Base-by-base conservation (phyloP, 1,140 invertebrate species). In the Drosophila pseudoananassae region DNA sequence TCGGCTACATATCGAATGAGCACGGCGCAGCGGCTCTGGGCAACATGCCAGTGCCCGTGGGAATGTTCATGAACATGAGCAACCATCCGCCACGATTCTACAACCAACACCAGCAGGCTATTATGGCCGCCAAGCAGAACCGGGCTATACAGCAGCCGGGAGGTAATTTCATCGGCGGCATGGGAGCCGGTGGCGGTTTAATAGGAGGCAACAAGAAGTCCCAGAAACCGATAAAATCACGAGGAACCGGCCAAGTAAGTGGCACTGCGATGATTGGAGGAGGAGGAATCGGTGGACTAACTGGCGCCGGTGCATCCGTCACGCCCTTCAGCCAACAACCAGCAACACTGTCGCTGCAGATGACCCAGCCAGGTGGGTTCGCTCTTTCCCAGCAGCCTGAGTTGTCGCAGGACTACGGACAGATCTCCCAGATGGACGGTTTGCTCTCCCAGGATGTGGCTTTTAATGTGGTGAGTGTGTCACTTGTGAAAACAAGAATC, bases 51-150 rank as follows among this genome's bases (percentile, higher is more conserved):
- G 97, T 99, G 4, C 97, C 97, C 0, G 95, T 98, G n/a, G 97
- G 97, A 17, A 98, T 98, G 96, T 98, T 98, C 77, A 97, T 98
- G 95, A 97, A 97, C 82, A 97, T 97, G 96, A 94, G 96, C 7
- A 96, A 97, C 60, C 94, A 98, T 33, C 96, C 96, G n/a, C 96
- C 96, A 1, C 92, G 96, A 4, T 98, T 97, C 91, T 97, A 96
- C 75, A 97, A 97, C 81, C 96, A 97, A 76, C 96, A 96, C 74
- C 93, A 93, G 49, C 93, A 95, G 83, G 94, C 93, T 1, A 89
- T 93, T 25, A 94, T 93, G 91, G 92, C 90, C 38, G 87, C 72
- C 40, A 92, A 91, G 50, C 85, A 91, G 76, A 85, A 85, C 78
- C 69, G 45, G 14, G 77, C 58, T 50, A 72, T 71, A 31, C 56